Percentiles rank a stretch among this genome's conserved stretches.
Conservation (phyloP, 1,140 invertebrate genomes). For the Melanaphis sacchari region DNA sequence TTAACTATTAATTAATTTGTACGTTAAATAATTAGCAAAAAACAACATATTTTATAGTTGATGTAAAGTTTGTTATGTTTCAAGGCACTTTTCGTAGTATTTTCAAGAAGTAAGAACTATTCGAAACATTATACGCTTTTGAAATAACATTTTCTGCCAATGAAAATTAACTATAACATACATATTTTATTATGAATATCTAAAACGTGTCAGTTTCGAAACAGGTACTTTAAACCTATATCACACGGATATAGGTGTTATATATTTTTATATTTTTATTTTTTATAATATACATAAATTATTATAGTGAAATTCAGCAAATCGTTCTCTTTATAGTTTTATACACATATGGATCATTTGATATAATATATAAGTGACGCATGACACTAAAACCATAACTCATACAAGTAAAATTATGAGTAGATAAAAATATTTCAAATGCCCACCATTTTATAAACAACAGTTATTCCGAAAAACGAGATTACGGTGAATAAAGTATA, state of each 20-base stretch:
- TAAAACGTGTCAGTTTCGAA: neutral
- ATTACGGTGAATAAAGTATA: neutral
- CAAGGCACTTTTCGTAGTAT: neutral
- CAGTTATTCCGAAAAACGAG: neutral
- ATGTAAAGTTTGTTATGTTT: neutral
- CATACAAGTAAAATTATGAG: neutral
- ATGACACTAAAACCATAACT: neutral
- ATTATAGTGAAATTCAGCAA: neutral
- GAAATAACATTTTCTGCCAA: neutral
- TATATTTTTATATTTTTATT: neutral
- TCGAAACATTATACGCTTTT: neutral
- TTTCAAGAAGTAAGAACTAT: neutral
- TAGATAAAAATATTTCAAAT: neutral
- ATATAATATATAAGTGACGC: neutral
- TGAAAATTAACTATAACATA: neutral
- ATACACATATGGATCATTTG: neutral
- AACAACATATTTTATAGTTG: neutral
- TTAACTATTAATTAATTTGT: neutral
- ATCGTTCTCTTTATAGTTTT: neutral
- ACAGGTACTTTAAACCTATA: neutral
- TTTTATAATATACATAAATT: neutral
- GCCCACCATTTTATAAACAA: neutral
- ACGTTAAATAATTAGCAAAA: neutral
- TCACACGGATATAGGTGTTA: neutral
- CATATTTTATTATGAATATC: neutral